Percentiles rank a stretch among this genome's conserved stretches.
phyloP scores from a whole-genome alignment of 2,888 invertebrate species.

The Glyphotaelius pellucidus region DNA sequence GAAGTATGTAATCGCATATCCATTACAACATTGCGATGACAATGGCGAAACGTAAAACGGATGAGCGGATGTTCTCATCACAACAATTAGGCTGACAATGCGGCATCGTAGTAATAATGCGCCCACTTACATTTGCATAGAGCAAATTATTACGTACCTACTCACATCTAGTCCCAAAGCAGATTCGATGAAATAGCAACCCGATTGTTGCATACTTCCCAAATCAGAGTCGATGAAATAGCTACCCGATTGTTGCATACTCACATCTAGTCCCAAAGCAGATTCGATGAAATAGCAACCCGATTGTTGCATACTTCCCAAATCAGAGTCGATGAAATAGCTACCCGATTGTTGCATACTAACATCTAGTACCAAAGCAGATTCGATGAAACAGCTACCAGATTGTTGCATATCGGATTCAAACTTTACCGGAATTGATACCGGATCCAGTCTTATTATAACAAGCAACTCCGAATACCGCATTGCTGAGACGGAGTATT shows the following conservation, averaged over 20 bases:
- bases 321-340: no score
- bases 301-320: background rate
- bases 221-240: no score
- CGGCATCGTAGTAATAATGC: background rate
- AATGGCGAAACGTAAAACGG: slow-evolving; percentile 2
- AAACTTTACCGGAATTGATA: no score
- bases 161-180: background rate
- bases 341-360: background rate
- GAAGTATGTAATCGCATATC: background rate
- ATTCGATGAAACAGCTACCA: background rate
- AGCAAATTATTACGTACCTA: background rate
- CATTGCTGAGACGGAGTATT: no score
- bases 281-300: background rate
- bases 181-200: background rate
- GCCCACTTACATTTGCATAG: background rate
- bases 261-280: background rate
- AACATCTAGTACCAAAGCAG: background rate
- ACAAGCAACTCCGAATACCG: no score
- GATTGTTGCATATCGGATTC: background rate
- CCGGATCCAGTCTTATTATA: no score
- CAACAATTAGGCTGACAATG: background rate
- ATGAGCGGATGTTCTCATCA: slow-evolving; percentile 2
- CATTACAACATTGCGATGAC: background rate
- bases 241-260: no score
- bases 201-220: background rate